Percentiles rank a stretch among this genome's conserved stretches.
Conservation (phyloP, 2,888 invertebrate genomes). For the Aleiodes alternator region DNA sequence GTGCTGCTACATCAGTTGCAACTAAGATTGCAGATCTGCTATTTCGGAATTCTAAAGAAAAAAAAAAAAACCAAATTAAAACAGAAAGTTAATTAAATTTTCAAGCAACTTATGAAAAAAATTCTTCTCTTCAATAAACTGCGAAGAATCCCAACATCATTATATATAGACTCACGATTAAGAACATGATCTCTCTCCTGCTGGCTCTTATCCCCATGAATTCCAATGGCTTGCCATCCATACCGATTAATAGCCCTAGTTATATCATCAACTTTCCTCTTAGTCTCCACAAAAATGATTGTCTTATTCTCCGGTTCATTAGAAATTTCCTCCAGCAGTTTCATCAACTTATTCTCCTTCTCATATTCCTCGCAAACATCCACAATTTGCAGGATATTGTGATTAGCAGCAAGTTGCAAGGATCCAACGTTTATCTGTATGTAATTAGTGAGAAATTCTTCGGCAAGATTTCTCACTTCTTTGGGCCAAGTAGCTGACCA, state of each 20-base stretch:
- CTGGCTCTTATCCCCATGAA: slow-evolving; percentile 83
- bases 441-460: slow-evolving; percentile 81
- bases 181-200: slow-evolving; percentile 81
- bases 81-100: no score
- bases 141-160: not conserved
- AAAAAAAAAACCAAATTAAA: not conserved
- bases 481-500: slow-evolving; percentile 86
- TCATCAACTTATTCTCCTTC: slow-evolving; percentile 79
- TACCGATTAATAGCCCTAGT: slow-evolving; percentile 79
- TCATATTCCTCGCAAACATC: slow-evolving; percentile 81
- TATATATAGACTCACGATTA: slow-evolving; percentile 73
- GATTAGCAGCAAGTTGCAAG: slow-evolving; percentile 81
- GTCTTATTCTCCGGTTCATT: slow-evolving; percentile 81
- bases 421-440: slow-evolving; percentile 83
- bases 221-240: slow-evolving; percentile 78
- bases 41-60: slow-evolving; percentile 66
- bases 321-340: slow-evolving; percentile 79
- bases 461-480: slow-evolving; percentile 81
- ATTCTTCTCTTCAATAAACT: not conserved
- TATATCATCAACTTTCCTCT: slow-evolving; percentile 82
- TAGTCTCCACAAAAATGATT: slow-evolving; percentile 83
- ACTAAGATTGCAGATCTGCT: slow-evolving; percentile 79
- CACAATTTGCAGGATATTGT: slow-evolving; percentile 83
- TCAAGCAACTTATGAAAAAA: slow-evolving; percentile 9
- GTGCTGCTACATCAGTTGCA: slow-evolving; percentile 82